Conservation (phyloP, 2,888 invertebrate species). For the Nephrotoma flavescens region DNA sequence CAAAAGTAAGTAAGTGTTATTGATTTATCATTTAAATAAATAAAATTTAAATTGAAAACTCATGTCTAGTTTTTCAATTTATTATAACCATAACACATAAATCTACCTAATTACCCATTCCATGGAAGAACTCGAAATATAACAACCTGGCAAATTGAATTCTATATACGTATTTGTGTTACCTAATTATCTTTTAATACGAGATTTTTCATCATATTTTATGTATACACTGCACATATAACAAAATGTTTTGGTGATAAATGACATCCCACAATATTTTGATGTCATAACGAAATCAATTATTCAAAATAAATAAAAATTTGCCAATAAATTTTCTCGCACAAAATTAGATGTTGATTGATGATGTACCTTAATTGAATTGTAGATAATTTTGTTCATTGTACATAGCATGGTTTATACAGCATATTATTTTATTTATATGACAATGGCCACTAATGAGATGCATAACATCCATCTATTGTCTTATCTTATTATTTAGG, state of each 20-base stretch:
- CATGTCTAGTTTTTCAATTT: neutral
- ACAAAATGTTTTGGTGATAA: neutral
- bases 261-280: neutral
- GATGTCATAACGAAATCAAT: neutral
- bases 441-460: neutral
- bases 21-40: neutral
- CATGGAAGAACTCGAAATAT: neutral
- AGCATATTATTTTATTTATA: neutral
- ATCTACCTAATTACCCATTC: neutral
- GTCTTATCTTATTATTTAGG: neutral
- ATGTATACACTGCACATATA: neutral
- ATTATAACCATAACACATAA: neutral
- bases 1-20: neutral
- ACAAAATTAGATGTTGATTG: neutral
- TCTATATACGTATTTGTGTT: neutral
- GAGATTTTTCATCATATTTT: neutral
- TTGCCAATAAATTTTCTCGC: neutral
- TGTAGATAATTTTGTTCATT: neutral
- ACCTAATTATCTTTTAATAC: neutral
- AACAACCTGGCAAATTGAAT: neutral
- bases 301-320: neutral
- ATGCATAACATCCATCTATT: neutral
- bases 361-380: neutral
- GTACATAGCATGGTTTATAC: no score
- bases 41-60: neutral